Evolutionary conservation across 2,888 invertebrate species (phyloP), one percentile per base, ranked within the genome.

Genomic region (Drosophila setosimentum): DNA sequence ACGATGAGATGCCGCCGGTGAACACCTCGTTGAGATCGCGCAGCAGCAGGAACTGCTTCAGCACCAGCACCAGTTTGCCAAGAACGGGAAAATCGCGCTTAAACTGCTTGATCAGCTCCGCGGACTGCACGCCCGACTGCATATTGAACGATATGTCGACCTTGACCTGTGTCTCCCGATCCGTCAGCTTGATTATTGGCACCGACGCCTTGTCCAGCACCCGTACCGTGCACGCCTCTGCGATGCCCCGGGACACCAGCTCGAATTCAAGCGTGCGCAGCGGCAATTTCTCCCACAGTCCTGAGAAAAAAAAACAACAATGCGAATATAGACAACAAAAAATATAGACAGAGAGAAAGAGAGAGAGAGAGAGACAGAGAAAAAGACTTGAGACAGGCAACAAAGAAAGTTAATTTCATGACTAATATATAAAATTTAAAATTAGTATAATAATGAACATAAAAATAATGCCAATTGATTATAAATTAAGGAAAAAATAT

Each of bases 101-200:
- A 92, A 96, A 99, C 88, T 96, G 96, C 93, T 97, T 98, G 87
- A 99, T 99, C 78, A 99, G 95, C 93, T 98, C 97, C 13, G 99
- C 99, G 87, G 99, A 99, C 94, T 97, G 97, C 51, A 99, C 98
- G 70, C 99, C 99, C 94, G 98, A 99, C 93, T 96, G 97, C 97
- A 99, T 99, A 94, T 99, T 99, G 94, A 99, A 99, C 91, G 99
- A 99, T 93, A 99, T 99, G 94, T 99, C 99, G 91, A 98, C 98
- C 94, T 97, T 97, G 70, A 99, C 97, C 79, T 83, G 96, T 94
- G 93, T 94, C 92, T 95, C 95, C 76, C 95, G 95, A 93, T 99
- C 99, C 35, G 97, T 98, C 93, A 99, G 95, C 94, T 99, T 99
- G 80, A 99, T 98, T 91, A 99, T 99, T 88, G 99, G 99, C 87